Evolutionary conservation across 2,797 vertebrate genomes (phyloP).

Genomic region (Poeciliopsis infans): DNA sequence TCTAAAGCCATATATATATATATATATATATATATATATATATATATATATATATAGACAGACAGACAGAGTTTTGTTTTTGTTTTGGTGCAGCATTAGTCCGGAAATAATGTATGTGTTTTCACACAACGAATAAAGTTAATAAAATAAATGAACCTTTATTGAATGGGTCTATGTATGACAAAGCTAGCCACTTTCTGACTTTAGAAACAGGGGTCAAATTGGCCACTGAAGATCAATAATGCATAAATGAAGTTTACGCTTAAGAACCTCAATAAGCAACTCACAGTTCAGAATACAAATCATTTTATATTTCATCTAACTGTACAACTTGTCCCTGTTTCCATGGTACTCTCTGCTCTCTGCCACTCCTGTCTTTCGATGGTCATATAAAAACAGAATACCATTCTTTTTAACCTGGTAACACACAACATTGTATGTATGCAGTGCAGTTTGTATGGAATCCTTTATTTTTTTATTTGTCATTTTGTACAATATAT

Average conservation of each 20-base stretch:
- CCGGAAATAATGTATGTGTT: too few relatives aligned
- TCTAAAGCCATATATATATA: neutral
- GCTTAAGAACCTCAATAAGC: neutral
- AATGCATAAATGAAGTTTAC: neutral
- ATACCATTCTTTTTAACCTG: neutral
- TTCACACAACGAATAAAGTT: too few relatives aligned
- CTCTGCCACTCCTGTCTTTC: neutral
- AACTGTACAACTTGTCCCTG: neutral
- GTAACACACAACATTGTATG: neutral
- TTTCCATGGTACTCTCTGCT: conserved; percentile 1
- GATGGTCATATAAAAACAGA: neutral
- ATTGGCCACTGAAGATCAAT: neutral
- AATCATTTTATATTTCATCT: neutral
- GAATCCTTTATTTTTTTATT: neutral
- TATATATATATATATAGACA: too few relatives aligned
- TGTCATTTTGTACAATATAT: neutral
- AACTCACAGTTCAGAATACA: conserved; percentile 3
- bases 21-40: too few relatives aligned
- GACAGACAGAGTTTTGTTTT: too few relatives aligned
- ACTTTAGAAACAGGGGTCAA: neutral
- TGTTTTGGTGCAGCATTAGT: too few relatives aligned
- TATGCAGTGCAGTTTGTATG: neutral
- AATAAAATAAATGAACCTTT: neutral
- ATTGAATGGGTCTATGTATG: neutral
- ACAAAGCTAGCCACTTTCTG: neutral